phyloP scores from a whole-genome alignment of 92 coral and sea anemone species.

The Phenganax marumi region DNA sequence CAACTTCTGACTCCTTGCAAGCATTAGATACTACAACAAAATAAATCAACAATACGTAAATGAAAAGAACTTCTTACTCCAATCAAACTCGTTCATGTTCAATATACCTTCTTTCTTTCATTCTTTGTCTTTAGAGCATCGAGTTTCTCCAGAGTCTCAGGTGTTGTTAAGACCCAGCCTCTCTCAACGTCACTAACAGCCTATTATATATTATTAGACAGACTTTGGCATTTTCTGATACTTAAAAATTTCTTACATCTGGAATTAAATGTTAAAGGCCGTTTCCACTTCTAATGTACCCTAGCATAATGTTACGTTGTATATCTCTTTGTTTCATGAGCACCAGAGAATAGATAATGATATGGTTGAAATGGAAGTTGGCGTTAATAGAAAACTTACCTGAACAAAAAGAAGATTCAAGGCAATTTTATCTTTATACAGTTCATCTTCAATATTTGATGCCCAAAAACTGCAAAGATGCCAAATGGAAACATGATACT shows the following conservation, averaged over 20 bases:
- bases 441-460: conserved; percentile 70
- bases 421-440: conserved; percentile 72
- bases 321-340: too few species aligned
- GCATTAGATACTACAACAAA: conserved; percentile 66
- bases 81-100: background rate
- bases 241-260: background rate
- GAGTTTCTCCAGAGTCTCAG: conserved; percentile 75
- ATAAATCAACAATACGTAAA: background rate
- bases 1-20: conserved; percentile 73
- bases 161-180: conserved; percentile 84
- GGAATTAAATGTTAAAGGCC: too few species aligned
- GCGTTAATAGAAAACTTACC: conserved; percentile 41
- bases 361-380: background rate
- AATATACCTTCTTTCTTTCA: conserved; percentile 70
- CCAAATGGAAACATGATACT: background rate
- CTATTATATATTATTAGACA: conserved; percentile 37
- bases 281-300: too few species aligned
- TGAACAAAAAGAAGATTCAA: conserved; percentile 92
- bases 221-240: background rate
- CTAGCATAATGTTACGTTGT: too few species aligned
- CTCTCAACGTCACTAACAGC: conserved; percentile 93
- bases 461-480: conserved; percentile 88
- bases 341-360: background rate
- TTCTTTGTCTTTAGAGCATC: conserved; percentile 70
- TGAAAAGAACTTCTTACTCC: background rate